These are phyloP conservation scores for Lithobius niger DNA, from an alignment of 1,140 invertebrate genomes.

Conservation along the genomic window DNA sequence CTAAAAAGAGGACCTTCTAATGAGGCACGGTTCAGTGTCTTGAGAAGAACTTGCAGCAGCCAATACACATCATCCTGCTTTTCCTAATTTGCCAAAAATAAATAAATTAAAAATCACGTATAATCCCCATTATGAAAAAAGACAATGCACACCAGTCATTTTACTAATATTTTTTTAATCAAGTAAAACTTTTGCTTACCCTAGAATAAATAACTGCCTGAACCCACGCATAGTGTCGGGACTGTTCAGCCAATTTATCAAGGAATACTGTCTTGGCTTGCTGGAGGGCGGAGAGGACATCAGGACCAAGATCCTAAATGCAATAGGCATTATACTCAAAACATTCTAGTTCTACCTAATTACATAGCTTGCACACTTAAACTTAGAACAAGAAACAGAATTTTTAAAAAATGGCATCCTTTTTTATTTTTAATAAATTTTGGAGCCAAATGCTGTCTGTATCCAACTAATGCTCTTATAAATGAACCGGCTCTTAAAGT, in stretches of 20 bases:
- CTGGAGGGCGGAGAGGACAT: constrained; percentile 35
- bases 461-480: too few species aligned
- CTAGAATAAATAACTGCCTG: constrained; percentile 42
- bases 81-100: constrained; percentile 24
- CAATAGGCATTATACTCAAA: background rate
- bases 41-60: constrained; percentile 43
- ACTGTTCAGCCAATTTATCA: constrained; percentile 41
- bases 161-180: constrained; percentile 2
- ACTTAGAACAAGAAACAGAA: too few species aligned
- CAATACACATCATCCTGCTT: constrained; percentile 45
- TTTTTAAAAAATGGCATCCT: too few species aligned
- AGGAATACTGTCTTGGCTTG: constrained; percentile 38
- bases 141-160: too few species aligned
- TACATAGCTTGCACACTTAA: too few species aligned
- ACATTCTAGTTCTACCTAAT: too few species aligned
- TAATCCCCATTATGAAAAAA: background rate
- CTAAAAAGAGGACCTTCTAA: constrained; percentile 50
- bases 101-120: background rate
- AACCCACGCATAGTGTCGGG: constrained; percentile 48
- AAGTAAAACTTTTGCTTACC: constrained; percentile 21
- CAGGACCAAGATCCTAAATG: constrained; percentile 10
- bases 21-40: constrained; percentile 43
- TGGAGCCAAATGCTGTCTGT: too few species aligned
- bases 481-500: too few species aligned
- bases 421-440: too few species aligned